These are phyloP conservation scores for Stenurella melanura DNA, from an alignment of 2,888 invertebrate genomes.

Conservation along the genomic window DNA sequence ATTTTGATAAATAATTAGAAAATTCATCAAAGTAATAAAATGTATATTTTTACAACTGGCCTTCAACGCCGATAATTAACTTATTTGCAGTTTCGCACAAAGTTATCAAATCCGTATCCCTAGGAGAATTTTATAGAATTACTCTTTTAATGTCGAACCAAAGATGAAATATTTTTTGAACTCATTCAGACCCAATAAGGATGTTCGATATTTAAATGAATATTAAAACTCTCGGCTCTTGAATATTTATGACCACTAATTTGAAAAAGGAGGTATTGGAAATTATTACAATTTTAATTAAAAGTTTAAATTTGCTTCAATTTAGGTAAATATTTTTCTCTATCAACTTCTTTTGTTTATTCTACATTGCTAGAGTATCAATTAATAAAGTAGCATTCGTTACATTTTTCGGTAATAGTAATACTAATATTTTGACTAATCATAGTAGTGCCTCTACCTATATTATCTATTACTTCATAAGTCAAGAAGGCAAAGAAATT, in stretches of 20 bases:
- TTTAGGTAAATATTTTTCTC: too few relatives aligned
- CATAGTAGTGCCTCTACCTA: too few relatives aligned
- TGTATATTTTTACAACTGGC: background rate
- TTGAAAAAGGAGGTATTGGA: background rate
- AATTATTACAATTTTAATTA: constrained; percentile 4
- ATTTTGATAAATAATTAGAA: background rate
- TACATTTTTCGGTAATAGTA: too few relatives aligned
- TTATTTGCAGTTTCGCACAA: background rate
- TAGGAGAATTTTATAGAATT: constrained; percentile 7
- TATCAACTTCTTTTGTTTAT: too few relatives aligned
- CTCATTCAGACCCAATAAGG: constrained; percentile 1
- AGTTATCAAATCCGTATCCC: background rate
- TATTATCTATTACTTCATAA: too few relatives aligned
- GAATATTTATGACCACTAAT: constrained; percentile 19
- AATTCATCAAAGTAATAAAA: background rate
- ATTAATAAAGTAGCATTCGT: too few relatives aligned
- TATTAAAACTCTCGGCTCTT: constrained; percentile 8
- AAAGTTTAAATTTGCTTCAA: background rate
- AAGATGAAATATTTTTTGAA: constrained; percentile 5
- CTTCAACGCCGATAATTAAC: background rate
- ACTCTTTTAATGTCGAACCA: background rate
- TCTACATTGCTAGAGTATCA: too few relatives aligned
- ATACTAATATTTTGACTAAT: too few relatives aligned
- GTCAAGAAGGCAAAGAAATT: too few relatives aligned
- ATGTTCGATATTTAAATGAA: constrained; percentile 17